Evolutionary conservation across 2,113 vertebrate species (phyloP).

Genomic region (Nothobranchius kuhntae): DNA sequence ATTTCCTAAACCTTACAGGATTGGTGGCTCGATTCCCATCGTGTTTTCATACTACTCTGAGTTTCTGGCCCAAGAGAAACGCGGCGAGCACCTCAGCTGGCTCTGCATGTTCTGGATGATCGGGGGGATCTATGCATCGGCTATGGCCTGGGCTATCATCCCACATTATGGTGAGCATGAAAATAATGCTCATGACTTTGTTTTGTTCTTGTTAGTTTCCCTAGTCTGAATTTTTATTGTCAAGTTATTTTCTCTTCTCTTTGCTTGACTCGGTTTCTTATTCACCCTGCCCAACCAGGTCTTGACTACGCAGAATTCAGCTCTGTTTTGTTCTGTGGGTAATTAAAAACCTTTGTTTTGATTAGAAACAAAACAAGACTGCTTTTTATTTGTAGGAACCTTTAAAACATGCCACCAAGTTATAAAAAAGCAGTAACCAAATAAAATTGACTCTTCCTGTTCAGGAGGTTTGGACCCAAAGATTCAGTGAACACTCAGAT

Average conservation of each 20-base stretch:
- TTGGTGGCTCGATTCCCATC: conserved; percentile 96
- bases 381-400: background rate
- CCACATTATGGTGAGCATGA: conserved; percentile 91
- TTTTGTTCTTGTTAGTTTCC: no score
- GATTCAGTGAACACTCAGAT: no score
- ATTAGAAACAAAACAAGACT: no score
- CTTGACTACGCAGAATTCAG: no score
- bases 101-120: conserved; percentile 99
- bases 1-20: conserved; percentile 74
- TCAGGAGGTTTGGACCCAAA: no score
- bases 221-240: no score
- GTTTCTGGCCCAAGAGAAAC: conserved; percentile 96
- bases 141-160: conserved; percentile 99
- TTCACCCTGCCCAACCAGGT: no score
- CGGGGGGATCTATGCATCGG: conserved; percentile 94
- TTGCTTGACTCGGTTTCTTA: no score
- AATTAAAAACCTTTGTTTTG: no score
- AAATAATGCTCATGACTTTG: background rate
- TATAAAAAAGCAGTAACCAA: background rate
- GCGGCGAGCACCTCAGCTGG: conserved; percentile 97
- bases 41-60: conserved; percentile 98
- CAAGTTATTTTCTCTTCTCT: no score
- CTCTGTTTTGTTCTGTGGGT: no score
- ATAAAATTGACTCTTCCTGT: no score
- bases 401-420: background rate